These are phyloP conservation scores for Platanista minor DNA, from an alignment of 2,113 vertebrate species.

Conservation along the genomic window DNA sequence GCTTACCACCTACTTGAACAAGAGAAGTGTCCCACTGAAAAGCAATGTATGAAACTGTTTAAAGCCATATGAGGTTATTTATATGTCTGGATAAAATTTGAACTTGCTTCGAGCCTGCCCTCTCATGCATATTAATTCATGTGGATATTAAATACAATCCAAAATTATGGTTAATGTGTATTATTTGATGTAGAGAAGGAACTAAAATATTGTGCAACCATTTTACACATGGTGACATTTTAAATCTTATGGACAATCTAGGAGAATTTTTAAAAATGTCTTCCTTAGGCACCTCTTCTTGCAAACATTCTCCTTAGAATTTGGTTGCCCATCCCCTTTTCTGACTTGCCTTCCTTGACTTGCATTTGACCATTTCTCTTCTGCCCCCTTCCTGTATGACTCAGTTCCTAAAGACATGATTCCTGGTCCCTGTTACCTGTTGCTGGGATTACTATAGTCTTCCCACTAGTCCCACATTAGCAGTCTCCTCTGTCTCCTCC, in stretches of 20 bases:
- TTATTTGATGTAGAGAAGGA: neutral
- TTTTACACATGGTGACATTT: neutral
- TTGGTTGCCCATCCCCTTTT: neutral
- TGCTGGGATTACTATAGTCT: rapidly evolving
- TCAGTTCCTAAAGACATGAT: too few species aligned
- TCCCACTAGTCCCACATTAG: rapidly evolving
- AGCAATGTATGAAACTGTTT: neutral
- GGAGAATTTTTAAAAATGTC: neutral
- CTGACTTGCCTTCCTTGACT: neutral
- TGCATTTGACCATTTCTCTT: too few species aligned
- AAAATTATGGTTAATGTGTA: neutral
- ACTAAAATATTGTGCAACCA: neutral
- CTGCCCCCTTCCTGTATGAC: too few species aligned
- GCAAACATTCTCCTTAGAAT: neutral
- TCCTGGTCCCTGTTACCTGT: neutral
- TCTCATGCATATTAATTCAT: neutral
- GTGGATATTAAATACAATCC: neutral
- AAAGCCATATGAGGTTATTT: neutral
- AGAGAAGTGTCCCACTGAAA: neutral
- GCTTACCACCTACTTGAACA: neutral
- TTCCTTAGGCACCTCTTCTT: neutral
- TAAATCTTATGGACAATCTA: neutral
- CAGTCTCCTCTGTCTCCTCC: too few species aligned
- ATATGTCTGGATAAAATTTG: neutral
- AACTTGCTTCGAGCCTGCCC: neutral